Evolutionary conservation across 2,888 invertebrate species (phyloP), one percentile per base, ranked within the genome.

Genomic region (Acanthosepion pharaonis): DNA sequence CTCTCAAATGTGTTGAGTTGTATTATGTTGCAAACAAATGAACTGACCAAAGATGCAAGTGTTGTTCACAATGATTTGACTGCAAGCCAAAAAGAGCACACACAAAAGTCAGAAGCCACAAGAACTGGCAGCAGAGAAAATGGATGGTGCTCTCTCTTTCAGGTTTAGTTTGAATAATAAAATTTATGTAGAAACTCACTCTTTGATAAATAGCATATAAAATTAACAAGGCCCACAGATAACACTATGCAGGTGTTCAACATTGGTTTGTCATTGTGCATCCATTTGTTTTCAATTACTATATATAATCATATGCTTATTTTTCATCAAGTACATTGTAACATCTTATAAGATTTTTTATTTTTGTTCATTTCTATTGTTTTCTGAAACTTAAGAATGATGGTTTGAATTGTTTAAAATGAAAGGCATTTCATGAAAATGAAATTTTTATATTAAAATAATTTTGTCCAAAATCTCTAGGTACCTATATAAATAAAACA

Each of bases 31-130:
- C 78, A 78, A n/a, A 78, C n/a, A 78, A 78, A n/a, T n/a, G 78
- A 78, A n/a, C n/a, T 78, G 78, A 78, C 78, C n/a, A 18, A 78
- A 78, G 78, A 78, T 78, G 78, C 78, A 78, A 78, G 78, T 78
- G 15, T n/a, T 11, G 15, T 15, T 78, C 78, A 78, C 33, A 33
- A 78, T 15, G n/a, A n/a, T n/a, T 78, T 78, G 78, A 78, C 78
- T 78, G 5, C 9, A 18, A 78, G 78, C n/a, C 78, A 78, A 78
- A n/a, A 33, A 78, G 78, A 33, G 2, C 15, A 11, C n/a, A 78
- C 78, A 78, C 78, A 5, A n/a, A 78, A n/a, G n/a, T 11, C 11
- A n/a, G n/a, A 78, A 78, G n/a, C 78, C n/a, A 78, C 9, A n/a
- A 78, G 78, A n/a, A 78, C 11, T n/a, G 15, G 11, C 11, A 33